Evolutionary conservation across 2,113 vertebrate genomes (phyloP).

Genomic region (Ailuropoda melanoleuca): DNA sequence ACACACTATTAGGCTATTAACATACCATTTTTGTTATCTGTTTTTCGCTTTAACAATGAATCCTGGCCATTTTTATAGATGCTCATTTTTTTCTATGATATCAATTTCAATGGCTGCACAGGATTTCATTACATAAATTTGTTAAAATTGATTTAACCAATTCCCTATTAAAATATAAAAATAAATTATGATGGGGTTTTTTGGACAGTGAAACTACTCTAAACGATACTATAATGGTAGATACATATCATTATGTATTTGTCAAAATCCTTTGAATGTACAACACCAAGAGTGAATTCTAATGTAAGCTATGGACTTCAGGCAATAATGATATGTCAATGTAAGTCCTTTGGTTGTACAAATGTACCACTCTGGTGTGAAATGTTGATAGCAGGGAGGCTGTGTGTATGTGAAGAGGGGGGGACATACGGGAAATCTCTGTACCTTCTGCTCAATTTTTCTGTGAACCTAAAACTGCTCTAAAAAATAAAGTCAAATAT

Average conservation of each 20-base stretch:
- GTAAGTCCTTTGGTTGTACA: not conserved
- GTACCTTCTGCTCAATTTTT: not conserved
- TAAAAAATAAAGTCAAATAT: not conserved
- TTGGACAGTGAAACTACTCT: not conserved
- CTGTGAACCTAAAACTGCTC: not conserved
- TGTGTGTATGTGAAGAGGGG: not conserved
- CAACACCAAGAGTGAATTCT: not conserved
- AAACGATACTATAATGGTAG: not conserved
- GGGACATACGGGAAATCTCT: not conserved
- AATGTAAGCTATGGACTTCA: not conserved
- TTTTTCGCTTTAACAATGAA: not conserved
- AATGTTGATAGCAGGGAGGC: not conserved
- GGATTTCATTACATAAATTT: not conserved
- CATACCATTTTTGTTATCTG: not conserved
- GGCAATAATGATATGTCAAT: not conserved
- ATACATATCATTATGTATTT: not conserved
- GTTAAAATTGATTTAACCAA: not conserved
- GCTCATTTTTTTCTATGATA: not conserved
- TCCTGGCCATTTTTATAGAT: not conserved
- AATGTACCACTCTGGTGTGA: not conserved
- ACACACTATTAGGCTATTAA: not conserved
- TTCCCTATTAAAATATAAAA: not conserved
- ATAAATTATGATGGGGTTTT: not conserved
- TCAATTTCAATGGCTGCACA: not conserved
- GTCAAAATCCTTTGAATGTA: not conserved